Percentiles rank a stretch among this genome's conserved stretches.
These are phyloP conservation scores for Siniperca scherzeri DNA, from an alignment of 2,797 vertebrate genomes.

Conservation along the genomic window DNA sequence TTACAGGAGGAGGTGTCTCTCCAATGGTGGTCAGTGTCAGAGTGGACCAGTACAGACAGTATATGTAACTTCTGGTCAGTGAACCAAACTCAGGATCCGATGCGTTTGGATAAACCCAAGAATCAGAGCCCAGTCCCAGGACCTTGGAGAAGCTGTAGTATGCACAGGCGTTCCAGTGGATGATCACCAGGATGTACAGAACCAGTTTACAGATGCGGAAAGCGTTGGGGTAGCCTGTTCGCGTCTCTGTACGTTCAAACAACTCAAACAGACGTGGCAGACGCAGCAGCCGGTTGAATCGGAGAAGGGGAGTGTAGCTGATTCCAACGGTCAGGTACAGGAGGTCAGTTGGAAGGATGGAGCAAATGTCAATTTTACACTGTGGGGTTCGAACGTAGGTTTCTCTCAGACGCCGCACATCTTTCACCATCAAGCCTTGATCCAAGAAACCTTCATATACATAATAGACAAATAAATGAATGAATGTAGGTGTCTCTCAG, in stretches of 20 bases:
- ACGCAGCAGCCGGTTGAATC: conserved; percentile 94
- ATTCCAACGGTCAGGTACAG: conserved; percentile 87
- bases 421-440: conserved; percentile 93
- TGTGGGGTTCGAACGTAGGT: conserved; percentile 89
- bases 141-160: conserved; percentile 97
- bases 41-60: conserved; percentile 97
- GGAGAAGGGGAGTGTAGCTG: conserved; percentile 89
- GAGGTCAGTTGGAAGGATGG: conserved; percentile 93
- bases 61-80: conserved; percentile 90
- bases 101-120: conserved; percentile 95
- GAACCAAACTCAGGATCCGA: conserved; percentile 88
- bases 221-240: conserved; percentile 94
- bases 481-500: no score
- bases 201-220: conserved; percentile 95
- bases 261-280: conserved; percentile 95
- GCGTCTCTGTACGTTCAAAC: conserved; percentile 94
- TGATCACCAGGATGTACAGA: conserved; percentile 96
- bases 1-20: conserved; percentile 93
- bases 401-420: conserved; percentile 87
- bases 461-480: background rate
- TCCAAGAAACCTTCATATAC: conserved; percentile 91
- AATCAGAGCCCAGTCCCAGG: conserved; percentile 93
- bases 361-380: conserved; percentile 92
- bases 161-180: conserved; percentile 98
- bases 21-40: conserved; percentile 97